Base-by-base conservation (phyloP, 2,797 vertebrate genomes). In the Lacerta bilineata region DNA sequence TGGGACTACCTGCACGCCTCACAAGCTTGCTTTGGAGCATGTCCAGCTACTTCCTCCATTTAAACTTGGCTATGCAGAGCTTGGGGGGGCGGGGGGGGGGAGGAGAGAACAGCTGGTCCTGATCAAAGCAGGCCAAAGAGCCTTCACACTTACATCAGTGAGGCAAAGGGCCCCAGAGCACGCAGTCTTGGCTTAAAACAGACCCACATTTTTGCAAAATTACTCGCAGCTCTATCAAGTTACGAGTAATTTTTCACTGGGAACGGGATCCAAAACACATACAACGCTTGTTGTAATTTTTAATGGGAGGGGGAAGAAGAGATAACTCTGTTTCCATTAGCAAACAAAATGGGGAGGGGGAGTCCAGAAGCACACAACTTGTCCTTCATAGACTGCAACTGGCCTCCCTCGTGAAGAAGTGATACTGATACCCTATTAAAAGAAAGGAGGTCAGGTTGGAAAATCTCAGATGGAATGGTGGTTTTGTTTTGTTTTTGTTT, bases 201-300 rank as follows among this genome's bases (percentile, higher is more conserved):
- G 3, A 50, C 64, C 27, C 89, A 89, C 0, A 89, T 93, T 95
- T 96, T 93, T 90, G 27, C 78, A 93, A 95, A 96, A 95, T 92
- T 95, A 88, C n/a, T 92, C 91, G 33, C 87, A 93, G 61, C 71
- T 91, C 91, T 87, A 92, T 87, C 86, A 85, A 90, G 55, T 94
- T 96, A 89, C 46, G 3, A 93, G 61, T 90, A 83, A 92, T 88
- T 92, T 92, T 93, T 92, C 43, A 87, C 76, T 29, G 23, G 69
- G 91, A 95, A 90, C 90, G 11, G 23, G 17, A 87, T 93, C 78
- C 84, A 91, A 91, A 92, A 87, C 39, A 59, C 81, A 66, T 33
- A 25, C 1, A 13, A 77, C 1, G 90, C 6, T 8, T 88, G 3
- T 29, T 82, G 43, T 50, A 77, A 27, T 80, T 91, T 91, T 80